Conservation (phyloP, 2,888 invertebrate species). For the Chymomyza caudatula region DNA sequence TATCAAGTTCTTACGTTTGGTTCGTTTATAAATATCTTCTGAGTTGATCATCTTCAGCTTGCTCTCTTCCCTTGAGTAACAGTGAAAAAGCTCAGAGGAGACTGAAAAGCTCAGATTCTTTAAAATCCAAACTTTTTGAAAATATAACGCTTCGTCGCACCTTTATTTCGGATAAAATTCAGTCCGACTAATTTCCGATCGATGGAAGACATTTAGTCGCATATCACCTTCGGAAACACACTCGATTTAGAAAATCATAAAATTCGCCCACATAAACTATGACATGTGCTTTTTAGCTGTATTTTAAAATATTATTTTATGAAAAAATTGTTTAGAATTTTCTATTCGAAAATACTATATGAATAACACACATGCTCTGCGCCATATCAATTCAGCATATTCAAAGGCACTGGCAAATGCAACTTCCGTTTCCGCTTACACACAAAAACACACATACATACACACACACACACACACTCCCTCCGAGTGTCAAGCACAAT, state of each 20-base stretch:
- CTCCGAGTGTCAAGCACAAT: slow-evolving; percentile 64
- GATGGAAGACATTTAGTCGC: too few relatives aligned
- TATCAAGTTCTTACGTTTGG: too few relatives aligned
- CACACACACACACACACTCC: slow-evolving; percentile 27
- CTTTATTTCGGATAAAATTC: too few relatives aligned
- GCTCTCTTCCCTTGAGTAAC: too few relatives aligned
- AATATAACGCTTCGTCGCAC: too few relatives aligned
- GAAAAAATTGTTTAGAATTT: slow-evolving; percentile 49
- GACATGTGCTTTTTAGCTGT: background rate
- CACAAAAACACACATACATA: background rate
- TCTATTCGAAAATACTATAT: background rate
- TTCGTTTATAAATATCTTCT: too few relatives aligned
- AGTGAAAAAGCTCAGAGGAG: too few relatives aligned
- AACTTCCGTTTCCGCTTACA: slow-evolving; percentile 54
- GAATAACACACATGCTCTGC: background rate
- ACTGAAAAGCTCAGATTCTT: too few relatives aligned
- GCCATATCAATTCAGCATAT: background rate
- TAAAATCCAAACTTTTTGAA: too few relatives aligned
- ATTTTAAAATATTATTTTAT: background rate
- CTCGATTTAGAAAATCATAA: background rate
- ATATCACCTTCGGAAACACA: too few relatives aligned
- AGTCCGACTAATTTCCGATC: too few relatives aligned
- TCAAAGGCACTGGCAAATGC: slow-evolving; percentile 63
- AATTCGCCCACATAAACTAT: background rate
- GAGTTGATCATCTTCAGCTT: too few relatives aligned